These are phyloP conservation scores for Ctena decussata DNA, from an alignment of 2,888 invertebrate genomes.

Conservation along the genomic window DNA sequence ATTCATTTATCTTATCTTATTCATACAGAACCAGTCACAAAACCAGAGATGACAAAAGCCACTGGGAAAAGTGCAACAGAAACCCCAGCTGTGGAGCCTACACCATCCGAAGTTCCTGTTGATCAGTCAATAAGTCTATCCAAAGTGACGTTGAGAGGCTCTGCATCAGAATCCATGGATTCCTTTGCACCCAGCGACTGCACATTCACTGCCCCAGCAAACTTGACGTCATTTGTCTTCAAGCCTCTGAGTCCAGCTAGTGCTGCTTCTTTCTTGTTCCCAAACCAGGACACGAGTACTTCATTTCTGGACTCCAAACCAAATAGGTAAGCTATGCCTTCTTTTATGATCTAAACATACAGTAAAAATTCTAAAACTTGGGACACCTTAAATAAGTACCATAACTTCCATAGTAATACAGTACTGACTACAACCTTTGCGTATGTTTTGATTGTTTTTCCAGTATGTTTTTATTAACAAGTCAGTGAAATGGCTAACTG, in stretches of 20 bases:
- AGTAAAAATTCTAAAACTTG: too few species aligned
- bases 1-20: too few species aligned
- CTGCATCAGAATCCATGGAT: constrained; percentile 5
- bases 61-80: neutral
- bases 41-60: neutral
- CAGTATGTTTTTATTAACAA: too few species aligned
- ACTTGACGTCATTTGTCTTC: constrained; percentile 72
- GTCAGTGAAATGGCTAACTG: too few species aligned
- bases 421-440: too few species aligned
- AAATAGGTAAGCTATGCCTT: constrained; percentile 61
- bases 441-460: too few species aligned
- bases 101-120: neutral
- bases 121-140: constrained; percentile 16
- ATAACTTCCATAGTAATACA: too few species aligned
- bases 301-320: constrained; percentile 65
- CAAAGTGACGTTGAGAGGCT: constrained; percentile 61
- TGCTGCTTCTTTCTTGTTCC: constrained; percentile 71
- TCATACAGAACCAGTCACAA: too few species aligned
- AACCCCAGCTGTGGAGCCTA: neutral
- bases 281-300: constrained; percentile 47
- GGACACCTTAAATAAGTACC: too few species aligned
- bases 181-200: constrained; percentile 80
- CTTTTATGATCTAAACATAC: too few species aligned
- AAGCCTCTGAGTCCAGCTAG: constrained; percentile 77
- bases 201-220: constrained; percentile 74